Percentiles rank a stretch among this genome's conserved stretches.
These are phyloP conservation scores for Troides aeacus DNA, from an alignment of 2,888 invertebrate species.

Conservation along the genomic window DNA sequence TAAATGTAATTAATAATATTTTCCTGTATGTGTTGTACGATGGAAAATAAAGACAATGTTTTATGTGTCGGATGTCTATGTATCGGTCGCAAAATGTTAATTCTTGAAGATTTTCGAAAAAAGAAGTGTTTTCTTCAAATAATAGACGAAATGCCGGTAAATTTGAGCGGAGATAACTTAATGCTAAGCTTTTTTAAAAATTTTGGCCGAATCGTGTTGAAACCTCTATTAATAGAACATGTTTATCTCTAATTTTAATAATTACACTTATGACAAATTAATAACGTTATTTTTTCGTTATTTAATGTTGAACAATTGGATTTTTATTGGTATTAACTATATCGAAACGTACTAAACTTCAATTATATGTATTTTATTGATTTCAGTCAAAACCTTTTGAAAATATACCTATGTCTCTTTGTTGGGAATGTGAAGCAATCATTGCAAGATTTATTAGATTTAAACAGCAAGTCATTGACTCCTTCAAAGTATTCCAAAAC, in stretches of 20 bases:
- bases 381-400: constrained; percentile 36
- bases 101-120: constrained; percentile 41
- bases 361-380: not conserved
- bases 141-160: constrained; percentile 54
- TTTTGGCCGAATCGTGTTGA: too few relatives aligned
- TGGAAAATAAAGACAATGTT: constrained; percentile 10
- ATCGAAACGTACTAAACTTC: too few relatives aligned
- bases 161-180: not conserved
- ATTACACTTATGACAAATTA: too few relatives aligned
- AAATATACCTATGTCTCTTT: constrained; percentile 42
- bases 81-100: constrained; percentile 51
- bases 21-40: not conserved
- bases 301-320: too few relatives aligned
- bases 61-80: constrained; percentile 50
- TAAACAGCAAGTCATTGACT: constrained; percentile 48
- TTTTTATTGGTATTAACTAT: too few relatives aligned
- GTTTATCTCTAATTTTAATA: too few relatives aligned
- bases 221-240: too few relatives aligned
- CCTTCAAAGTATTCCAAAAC: constrained; percentile 42
- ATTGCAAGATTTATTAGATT: constrained; percentile 49
- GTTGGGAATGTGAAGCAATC: constrained; percentile 61
- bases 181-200: too few relatives aligned
- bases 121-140: constrained; percentile 56
- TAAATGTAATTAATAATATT: too few relatives aligned
- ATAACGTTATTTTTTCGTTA: too few relatives aligned